phyloP scores from a whole-genome alignment of 2,888 invertebrate species.

The Platypus cylindrus region DNA sequence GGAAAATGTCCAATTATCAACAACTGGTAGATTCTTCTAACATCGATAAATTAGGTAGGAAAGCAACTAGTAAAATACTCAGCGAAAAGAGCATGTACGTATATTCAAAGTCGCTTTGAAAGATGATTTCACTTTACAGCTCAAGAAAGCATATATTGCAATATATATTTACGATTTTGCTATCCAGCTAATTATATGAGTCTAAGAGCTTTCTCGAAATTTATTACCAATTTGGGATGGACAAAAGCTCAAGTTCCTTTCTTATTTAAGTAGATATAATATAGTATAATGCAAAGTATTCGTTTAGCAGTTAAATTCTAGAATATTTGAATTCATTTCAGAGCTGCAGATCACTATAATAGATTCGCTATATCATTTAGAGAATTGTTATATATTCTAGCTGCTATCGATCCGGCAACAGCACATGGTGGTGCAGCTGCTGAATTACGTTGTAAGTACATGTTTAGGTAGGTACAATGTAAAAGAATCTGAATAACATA shows the following conservation, averaged over 20 bases:
- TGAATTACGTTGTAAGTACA: conserved; percentile 56
- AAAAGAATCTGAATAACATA: neutral
- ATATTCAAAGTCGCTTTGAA: neutral
- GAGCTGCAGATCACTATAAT: conserved; percentile 43
- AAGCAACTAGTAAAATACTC: neutral
- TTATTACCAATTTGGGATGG: conserved; percentile 46
- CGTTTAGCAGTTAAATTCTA: neutral
- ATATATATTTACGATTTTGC: conserved; percentile 39
- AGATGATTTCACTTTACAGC: conserved; percentile 33
- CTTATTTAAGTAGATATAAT: conserved; percentile 37
- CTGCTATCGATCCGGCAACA: conserved; percentile 51
- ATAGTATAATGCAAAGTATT: neutral
- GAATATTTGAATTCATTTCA: conserved; percentile 20
- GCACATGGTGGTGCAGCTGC: conserved; percentile 51
- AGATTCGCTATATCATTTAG: conserved; percentile 42
- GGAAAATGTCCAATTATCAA: conserved; percentile 20
- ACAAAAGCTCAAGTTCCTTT: conserved; percentile 33
- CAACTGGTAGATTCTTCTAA: conserved; percentile 26
- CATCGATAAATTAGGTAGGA: conserved; percentile 23
- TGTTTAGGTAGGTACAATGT: conserved; percentile 36
- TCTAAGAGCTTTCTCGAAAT: conserved; percentile 39
- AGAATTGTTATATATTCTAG: conserved; percentile 47
- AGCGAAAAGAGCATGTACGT: neutral
- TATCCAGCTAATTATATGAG: conserved; percentile 48
- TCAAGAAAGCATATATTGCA: conserved; percentile 43